Conservation (phyloP, 2,888 invertebrate species). For the Mantis religiosa region DNA sequence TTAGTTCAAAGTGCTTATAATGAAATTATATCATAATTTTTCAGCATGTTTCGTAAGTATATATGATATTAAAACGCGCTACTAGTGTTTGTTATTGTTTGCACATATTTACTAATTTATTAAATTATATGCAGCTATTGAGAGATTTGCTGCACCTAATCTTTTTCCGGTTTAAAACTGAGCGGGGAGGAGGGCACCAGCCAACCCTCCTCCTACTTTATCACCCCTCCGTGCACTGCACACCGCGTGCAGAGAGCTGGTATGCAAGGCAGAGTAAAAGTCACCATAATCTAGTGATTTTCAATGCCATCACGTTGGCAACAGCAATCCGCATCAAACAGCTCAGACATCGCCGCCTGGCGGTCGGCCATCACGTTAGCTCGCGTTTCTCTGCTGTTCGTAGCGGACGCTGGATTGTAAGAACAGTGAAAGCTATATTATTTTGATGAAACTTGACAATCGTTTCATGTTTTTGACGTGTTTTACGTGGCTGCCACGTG, state of each 20-base stretch:
- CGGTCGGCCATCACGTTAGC: conserved; percentile 8
- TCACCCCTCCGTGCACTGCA: not conserved
- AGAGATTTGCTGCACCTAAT: no score
- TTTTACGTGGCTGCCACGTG: not conserved
- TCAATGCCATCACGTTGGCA: not conserved
- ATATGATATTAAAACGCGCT: no score
- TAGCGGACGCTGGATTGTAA: not conserved
- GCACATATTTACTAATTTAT: no score
- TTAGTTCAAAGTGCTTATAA: no score
- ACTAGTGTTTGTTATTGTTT: no score
- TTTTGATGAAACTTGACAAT: not conserved
- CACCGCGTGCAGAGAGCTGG: not conserved
- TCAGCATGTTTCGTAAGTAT: no score
- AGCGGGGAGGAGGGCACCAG: not conserved
- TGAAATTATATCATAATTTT: no score
- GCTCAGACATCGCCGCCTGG: conserved; percentile 9
- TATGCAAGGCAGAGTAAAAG: not conserved
- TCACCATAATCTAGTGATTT: not conserved
- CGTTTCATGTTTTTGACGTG: not conserved
- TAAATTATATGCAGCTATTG: no score
- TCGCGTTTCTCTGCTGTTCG: conserved; percentile 1
- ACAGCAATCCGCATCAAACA: not conserved
- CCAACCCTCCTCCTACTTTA: not conserved
- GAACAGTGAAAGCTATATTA: not conserved
- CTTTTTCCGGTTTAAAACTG: not conserved